These are phyloP conservation scores for Dermolepida albohirtum DNA, from an alignment of 2,888 invertebrate species.

Conservation along the genomic window DNA sequence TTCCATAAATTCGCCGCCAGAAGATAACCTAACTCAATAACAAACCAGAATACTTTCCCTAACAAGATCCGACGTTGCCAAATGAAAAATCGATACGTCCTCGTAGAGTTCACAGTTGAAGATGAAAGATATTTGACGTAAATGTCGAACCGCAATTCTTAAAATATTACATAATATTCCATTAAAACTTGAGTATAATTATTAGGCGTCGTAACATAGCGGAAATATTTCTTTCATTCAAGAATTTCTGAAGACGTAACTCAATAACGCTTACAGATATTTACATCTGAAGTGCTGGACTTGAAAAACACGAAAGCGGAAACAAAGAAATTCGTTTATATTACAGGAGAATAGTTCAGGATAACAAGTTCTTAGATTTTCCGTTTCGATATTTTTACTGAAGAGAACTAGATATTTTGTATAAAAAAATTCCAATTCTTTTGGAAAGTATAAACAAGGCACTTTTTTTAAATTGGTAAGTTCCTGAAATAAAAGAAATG, in stretches of 20 bases:
- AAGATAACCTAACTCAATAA: slow-evolving; percentile 28
- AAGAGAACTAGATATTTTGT: too few relatives aligned
- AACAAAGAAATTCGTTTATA: slow-evolving; percentile 10
- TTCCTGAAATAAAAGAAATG: too few relatives aligned
- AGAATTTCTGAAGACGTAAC: slow-evolving; percentile 4
- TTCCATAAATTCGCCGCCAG: slow-evolving; percentile 31
- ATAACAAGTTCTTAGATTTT: slow-evolving; percentile 14
- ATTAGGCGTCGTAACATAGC: too few relatives aligned
- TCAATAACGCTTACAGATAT: neutral
- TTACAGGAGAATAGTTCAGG: slow-evolving; percentile 3
- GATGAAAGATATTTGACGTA: slow-evolving; percentile 10
- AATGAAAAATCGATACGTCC: slow-evolving; percentile 28
- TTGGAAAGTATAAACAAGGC: too few relatives aligned
- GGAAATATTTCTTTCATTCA: too few relatives aligned
- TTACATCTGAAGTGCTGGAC: slow-evolving; percentile 6
- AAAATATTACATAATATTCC: too few relatives aligned
- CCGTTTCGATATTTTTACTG: neutral
- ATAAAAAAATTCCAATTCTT: too few relatives aligned
- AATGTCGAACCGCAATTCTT: slow-evolving; percentile 10
- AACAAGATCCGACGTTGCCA: slow-evolving; percentile 26
- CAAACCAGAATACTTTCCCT: slow-evolving; percentile 17
- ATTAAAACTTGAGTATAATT: too few relatives aligned
- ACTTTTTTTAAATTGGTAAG: too few relatives aligned
- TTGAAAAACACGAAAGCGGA: slow-evolving; percentile 7
- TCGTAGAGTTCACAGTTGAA: slow-evolving; percentile 8